A percentile compares a stretch with the other conserved stretches of the same genome.
phyloP scores from a whole-genome alignment of 2,888 invertebrate genomes.

The Cheilosia variabilis region DNA sequence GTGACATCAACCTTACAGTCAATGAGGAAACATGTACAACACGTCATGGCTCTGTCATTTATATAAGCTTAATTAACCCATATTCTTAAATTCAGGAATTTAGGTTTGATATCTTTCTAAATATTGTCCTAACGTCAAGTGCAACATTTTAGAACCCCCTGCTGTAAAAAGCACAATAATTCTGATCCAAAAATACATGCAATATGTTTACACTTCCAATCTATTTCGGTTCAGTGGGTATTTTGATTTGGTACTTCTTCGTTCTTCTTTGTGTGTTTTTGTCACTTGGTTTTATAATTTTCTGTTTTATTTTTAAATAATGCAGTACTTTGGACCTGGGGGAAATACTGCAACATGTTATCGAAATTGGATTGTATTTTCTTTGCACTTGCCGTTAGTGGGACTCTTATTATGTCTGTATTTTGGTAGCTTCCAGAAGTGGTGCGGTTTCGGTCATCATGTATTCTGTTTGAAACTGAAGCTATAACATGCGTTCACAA shows the following conservation, averaged over 20 bases:
- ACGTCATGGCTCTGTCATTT: too few relatives aligned
- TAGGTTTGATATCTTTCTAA: not conserved
- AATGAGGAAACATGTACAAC: too few relatives aligned
- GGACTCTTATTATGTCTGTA: not conserved
- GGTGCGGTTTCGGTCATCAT: too few relatives aligned
- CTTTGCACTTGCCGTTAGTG: not conserved
- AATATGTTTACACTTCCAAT: constrained; percentile 53
- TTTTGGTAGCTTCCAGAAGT: too few relatives aligned
- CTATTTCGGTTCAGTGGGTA: constrained; percentile 48
- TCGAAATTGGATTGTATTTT: constrained; percentile 34
- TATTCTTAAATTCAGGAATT: too few relatives aligned
- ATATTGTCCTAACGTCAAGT: not conserved
- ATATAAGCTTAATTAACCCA: too few relatives aligned
- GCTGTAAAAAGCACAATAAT: constrained; percentile 33
- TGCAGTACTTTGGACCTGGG: not conserved
- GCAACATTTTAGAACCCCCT: constrained; percentile 20
- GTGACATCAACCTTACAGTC: too few relatives aligned
- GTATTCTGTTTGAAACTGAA: too few relatives aligned
- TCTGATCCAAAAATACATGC: constrained; percentile 46
- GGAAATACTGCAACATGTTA: constrained; percentile 6
- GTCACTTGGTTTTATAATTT: constrained; percentile 18
- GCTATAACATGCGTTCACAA: too few relatives aligned
- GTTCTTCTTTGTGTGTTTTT: constrained; percentile 8
- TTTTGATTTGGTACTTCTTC: constrained; percentile 9
- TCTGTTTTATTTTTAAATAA: constrained; percentile 31